Evolutionary conservation across 2,888 invertebrate genomes (phyloP), one percentile per base, ranked within the genome.

Genomic region (Noctua janthina): DNA sequence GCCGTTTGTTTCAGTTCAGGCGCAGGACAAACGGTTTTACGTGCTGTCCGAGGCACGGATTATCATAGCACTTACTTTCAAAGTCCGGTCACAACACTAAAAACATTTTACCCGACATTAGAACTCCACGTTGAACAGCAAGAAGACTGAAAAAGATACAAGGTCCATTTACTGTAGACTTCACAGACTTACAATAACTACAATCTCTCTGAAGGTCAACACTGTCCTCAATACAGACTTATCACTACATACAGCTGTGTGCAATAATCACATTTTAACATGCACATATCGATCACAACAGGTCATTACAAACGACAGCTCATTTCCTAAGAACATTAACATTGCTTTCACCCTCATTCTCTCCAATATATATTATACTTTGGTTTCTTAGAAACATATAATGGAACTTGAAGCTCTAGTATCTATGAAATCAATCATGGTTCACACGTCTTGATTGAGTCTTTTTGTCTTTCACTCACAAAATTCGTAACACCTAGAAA

Each of bases 311-410:
- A 51, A 69, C 68, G 89, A 82, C 85, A 80, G 73, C 46, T 76
- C 85, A 78, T 85, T 87, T 85, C 82, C 87, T 89, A 70, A 76
- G 70, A 78, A 54, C 85, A 87, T 89, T 81, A 82, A 84, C 43
- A 62, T 80, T 62, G 68, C 77, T 80, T 79, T 87, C 85, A 82
- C 74, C 70, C 75, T 74, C 66, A 70, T 59, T 73, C 15, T 11
- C 64, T 76, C 23, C 17, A 56, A 56, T 67, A 54, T 66, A 67
- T n/a, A n/a, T n/a, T n/a, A n/a, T 29, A 66, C 67, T 74, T 62
- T 3, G 7, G 15, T 74, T 85, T 85, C 87, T 67, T 20, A 80
- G 85, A 75, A 81, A 62, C 84, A 72, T 46, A 76, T 83, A 82
- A 82, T 77, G 13, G 72, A 56, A 86, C 13, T 23, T 39, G 49